Evolutionary conservation across 2,888 invertebrate genomes (phyloP).

Genomic region (Meandrusa payeni): DNA sequence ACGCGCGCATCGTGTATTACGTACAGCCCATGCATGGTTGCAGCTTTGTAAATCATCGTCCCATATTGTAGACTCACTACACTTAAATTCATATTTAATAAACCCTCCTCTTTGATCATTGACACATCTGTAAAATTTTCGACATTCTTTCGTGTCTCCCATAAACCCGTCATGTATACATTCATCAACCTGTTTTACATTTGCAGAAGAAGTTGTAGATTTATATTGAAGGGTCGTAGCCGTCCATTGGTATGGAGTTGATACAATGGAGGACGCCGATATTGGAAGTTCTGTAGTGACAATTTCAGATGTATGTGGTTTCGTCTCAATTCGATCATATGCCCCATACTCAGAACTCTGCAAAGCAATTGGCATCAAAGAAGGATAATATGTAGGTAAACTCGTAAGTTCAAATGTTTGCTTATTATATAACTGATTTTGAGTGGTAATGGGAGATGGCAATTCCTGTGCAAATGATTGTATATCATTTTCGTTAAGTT

Average conservation of each 20-base stretch:
- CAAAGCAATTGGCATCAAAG: not conserved
- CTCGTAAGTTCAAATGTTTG: slow-evolving; percentile 19
- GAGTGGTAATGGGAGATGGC: slow-evolving; percentile 54
- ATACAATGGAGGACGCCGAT: slow-evolving; percentile 3
- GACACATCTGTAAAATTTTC: slow-evolving; percentile 90
- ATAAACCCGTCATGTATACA: slow-evolving; percentile 87
- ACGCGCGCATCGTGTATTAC: slow-evolving; percentile 57
- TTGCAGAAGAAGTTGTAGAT: slow-evolving; percentile 19
- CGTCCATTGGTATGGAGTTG: slow-evolving; percentile 8
- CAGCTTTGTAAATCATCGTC: slow-evolving; percentile 86
- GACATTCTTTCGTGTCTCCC: slow-evolving; percentile 86
- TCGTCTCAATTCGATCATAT: slow-evolving; percentile 1
- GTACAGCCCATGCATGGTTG: slow-evolving; percentile 85
- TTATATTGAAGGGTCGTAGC: not conserved
- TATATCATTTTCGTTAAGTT: slow-evolving; percentile 69
- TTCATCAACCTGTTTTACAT: slow-evolving; percentile 34
- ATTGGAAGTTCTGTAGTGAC: slow-evolving; percentile 13
- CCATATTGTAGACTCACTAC: slow-evolving; percentile 89
- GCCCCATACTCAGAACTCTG: slow-evolving; percentile 1
- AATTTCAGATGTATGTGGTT: not conserved
- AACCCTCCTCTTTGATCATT: slow-evolving; percentile 82
- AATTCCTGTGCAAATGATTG: slow-evolving; percentile 47
- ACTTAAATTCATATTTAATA: slow-evolving; percentile 86
- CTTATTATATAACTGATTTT: slow-evolving; percentile 34
- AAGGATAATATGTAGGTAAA: not conserved